A percentile compares a stretch with the other conserved stretches of the same genome.
phyloP scores from a whole-genome alignment of 30 jellyfish, hydroid and myxozoan genomes.

The Aurelia sp. region DNA sequence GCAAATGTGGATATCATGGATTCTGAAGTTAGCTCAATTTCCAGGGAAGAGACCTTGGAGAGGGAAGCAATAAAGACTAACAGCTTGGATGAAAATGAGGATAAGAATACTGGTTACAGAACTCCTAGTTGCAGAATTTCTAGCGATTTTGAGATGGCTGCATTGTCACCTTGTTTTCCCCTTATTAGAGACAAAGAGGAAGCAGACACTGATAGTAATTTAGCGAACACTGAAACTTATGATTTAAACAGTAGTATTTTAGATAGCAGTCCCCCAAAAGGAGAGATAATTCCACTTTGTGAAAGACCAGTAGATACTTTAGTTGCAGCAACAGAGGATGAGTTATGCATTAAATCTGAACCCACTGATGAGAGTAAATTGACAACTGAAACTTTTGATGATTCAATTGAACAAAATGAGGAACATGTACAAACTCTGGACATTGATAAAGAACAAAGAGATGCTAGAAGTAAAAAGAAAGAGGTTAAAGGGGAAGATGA shows the following conservation, averaged over 20 bases:
- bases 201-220: not conserved
- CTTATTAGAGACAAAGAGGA: slow-evolving; percentile 55
- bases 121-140: slow-evolving; percentile 33
- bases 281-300: no score
- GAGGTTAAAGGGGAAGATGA: slow-evolving; percentile 10
- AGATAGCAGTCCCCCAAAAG: no score
- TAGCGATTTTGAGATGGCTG: slow-evolving; percentile 48
- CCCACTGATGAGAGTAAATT: no score
- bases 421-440: not conserved
- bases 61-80: no score
- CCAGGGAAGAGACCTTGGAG: slow-evolving; percentile 6
- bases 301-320: no score
- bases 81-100: slow-evolving; percentile 6
- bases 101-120: not conserved
- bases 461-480: not conserved
- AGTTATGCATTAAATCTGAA: no score
- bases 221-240: not conserved
- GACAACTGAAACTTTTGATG: no score
- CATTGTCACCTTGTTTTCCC: slow-evolving; percentile 71
- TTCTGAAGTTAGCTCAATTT: slow-evolving; percentile 50
- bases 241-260: no score
- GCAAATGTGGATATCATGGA: slow-evolving; percentile 28
- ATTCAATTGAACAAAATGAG: no score
- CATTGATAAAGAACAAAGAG: not conserved
- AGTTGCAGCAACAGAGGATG: no score